Percentiles rank a stretch among this genome's conserved stretches.
Conservation (phyloP, 2,888 invertebrate species). For the Platycheirus albimanus region DNA sequence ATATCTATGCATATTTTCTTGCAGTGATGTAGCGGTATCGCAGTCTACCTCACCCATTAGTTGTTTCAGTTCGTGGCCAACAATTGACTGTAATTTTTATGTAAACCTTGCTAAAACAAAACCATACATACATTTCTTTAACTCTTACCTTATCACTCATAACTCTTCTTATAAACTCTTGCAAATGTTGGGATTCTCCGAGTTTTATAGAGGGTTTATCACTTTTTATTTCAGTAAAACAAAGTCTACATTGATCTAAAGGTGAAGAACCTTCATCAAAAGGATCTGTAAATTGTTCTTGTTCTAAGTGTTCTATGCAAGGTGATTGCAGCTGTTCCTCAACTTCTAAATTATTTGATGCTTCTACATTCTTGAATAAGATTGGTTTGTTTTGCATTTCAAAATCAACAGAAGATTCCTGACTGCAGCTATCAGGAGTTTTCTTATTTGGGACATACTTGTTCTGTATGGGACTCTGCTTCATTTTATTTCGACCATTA, state of each 20-base stretch:
- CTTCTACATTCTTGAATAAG: neutral
- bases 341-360: neutral
- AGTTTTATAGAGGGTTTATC: constrained; percentile 9
- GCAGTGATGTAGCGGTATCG: too few species aligned
- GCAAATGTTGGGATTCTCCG: constrained; percentile 24
- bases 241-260: constrained; percentile 38
- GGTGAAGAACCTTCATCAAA: neutral
- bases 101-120: too few species aligned
- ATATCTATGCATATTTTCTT: too few species aligned
- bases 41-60: too few species aligned
- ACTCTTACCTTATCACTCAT: constrained; percentile 55
- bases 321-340: neutral
- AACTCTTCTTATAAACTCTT: constrained; percentile 48
- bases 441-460: neutral
- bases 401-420: neutral
- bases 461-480: neutral
- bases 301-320: neutral
- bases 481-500: neutral
- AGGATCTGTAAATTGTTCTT: neutral
- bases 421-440: neutral
- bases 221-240: constrained; percentile 16
- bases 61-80: too few species aligned
- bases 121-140: too few species aligned
- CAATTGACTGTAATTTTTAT: too few species aligned
- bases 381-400: neutral